A percentile compares a stretch with the other conserved stretches of the same genome.
Conservation (phyloP, 2,797 vertebrate species). For the Rhincodon typus region DNA sequence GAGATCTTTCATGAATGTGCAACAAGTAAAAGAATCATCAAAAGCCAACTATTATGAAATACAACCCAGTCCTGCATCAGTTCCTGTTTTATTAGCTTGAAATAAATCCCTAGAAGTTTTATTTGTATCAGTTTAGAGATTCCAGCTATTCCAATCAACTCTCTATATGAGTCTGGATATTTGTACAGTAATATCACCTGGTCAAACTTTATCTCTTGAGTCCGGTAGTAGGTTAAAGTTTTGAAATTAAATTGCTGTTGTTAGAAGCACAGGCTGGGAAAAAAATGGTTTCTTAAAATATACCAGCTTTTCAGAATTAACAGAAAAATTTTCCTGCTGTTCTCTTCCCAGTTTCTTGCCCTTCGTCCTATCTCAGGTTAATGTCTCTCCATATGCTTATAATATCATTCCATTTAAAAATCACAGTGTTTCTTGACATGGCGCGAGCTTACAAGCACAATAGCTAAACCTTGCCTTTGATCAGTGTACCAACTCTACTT, state of each 20-base stretch:
- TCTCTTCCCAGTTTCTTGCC: neutral
- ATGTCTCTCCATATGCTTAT: constrained; percentile 46
- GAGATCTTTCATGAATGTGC: neutral
- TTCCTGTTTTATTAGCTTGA: neutral
- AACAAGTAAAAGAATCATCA: neutral
- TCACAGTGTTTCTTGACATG: constrained; percentile 42
- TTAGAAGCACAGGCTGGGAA: constrained; percentile 36
- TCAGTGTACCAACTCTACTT: constrained; percentile 49
- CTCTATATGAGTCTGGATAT: too few relatives aligned
- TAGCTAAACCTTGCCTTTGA: constrained; percentile 59
- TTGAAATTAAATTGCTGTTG: constrained; percentile 43
- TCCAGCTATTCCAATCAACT: too few relatives aligned
- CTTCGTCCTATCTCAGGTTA: constrained; percentile 44
- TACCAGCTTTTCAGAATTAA: constrained; percentile 53
- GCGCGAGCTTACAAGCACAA: constrained; percentile 56
- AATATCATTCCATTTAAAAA: constrained; percentile 40
- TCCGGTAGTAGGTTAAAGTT: constrained; percentile 42
- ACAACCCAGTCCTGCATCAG: neutral
- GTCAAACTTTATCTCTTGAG: constrained; percentile 42
- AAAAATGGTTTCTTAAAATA: constrained; percentile 37
- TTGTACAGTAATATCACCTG: constrained; percentile 40
- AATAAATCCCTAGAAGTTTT: neutral
- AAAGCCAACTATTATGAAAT: constrained; percentile 21
- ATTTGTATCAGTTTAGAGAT: neutral
- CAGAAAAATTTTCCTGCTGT: constrained; percentile 46